Percentiles rank a stretch among this genome's conserved stretches.
phyloP scores from a whole-genome alignment of 2,113 vertebrate species.

The Bubo scandiacus region DNA sequence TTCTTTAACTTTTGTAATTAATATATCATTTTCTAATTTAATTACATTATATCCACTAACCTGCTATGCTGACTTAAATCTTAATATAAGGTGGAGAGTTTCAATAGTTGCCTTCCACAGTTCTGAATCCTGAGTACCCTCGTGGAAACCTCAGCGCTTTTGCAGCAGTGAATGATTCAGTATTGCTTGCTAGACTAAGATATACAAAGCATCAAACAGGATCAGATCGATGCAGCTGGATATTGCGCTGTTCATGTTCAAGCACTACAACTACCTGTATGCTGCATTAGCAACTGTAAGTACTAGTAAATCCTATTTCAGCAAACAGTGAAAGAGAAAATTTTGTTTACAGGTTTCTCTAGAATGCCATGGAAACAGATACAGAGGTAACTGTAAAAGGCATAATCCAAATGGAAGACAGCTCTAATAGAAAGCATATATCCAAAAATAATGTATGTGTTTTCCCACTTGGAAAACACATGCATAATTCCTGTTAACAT shows the following conservation, averaged over 20 bases:
- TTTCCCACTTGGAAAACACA: conserved; percentile 32
- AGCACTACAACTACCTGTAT: not conserved
- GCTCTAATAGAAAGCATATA: not conserved
- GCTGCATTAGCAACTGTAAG: not conserved
- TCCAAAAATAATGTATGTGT: not conserved
- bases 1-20: not conserved
- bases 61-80: not conserved
- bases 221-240: not conserved
- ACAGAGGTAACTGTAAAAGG: conserved; percentile 25
- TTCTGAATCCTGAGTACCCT: not conserved
- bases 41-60: not conserved
- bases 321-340: not conserved
- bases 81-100: not conserved
- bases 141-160: not conserved
- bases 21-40: not conserved
- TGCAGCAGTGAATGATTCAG: not conserved
- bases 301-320: not conserved
- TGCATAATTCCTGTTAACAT: conserved; percentile 20
- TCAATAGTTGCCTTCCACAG: not conserved
- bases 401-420: conserved; percentile 24
- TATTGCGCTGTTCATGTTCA: not conserved
- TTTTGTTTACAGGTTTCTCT: conserved; percentile 43
- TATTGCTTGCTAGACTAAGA: not conserved
- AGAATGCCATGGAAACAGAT: conserved; percentile 60
- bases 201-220: not conserved